phyloP scores from a whole-genome alignment of 2,888 invertebrate species.

The Lithophane socia region DNA sequence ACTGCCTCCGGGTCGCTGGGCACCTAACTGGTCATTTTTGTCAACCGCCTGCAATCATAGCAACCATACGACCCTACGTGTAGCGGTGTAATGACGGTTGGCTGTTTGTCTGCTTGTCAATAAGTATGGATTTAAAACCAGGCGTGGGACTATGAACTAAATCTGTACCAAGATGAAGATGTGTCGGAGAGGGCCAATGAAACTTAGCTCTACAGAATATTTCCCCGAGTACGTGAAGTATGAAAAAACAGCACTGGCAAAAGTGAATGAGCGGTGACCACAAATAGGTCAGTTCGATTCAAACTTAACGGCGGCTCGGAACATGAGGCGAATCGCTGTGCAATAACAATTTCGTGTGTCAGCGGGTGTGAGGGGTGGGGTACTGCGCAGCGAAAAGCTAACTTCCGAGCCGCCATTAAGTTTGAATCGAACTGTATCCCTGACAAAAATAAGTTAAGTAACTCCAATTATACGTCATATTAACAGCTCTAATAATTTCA shows the following conservation, averaged over 20 bases:
- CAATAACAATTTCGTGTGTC: too few relatives aligned
- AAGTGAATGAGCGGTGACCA: not conserved
- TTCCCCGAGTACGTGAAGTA: not conserved
- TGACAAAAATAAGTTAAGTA: not conserved
- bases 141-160: not conserved
- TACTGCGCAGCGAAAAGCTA: too few relatives aligned
- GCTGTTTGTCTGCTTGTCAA: conserved; percentile 30
- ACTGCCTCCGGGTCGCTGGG: conserved; percentile 79
- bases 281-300: too few relatives aligned
- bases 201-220: not conserved
- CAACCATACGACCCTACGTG: conserved; percentile 61
- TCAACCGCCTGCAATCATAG: conserved; percentile 81
- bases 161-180: not conserved
- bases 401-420: too few relatives aligned
- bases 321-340: too few relatives aligned
- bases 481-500: not conserved
- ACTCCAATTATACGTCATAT: not conserved
- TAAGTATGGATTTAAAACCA: not conserved
- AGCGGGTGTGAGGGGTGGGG: too few relatives aligned
- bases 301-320: too few relatives aligned
- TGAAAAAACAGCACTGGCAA: not conserved
- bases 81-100: conserved; percentile 15
- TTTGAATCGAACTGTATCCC: not conserved
- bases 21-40: conserved; percentile 77
- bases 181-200: not conserved